These are phyloP conservation scores for Olivierus martensii DNA, from an alignment of 1,140 invertebrate species.

Conservation along the genomic window DNA sequence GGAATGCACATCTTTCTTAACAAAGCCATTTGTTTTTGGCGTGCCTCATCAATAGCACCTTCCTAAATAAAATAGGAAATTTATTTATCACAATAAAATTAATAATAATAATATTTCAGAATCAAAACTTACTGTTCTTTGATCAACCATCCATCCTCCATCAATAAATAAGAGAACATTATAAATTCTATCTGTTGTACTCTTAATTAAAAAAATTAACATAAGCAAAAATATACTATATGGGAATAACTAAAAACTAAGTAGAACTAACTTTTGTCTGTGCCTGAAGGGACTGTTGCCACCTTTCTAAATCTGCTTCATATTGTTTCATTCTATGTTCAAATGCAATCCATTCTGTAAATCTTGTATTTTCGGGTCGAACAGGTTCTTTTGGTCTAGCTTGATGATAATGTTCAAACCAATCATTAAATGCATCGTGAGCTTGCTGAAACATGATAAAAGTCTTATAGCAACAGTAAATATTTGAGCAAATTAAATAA, in stretches of 20 bases:
- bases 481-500: not conserved
- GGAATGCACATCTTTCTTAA: conserved; percentile 69
- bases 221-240: no score
- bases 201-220: no score
- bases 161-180: conserved; percentile 80
- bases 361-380: conserved; percentile 38
- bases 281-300: conserved; percentile 49
- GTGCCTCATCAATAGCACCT: conserved; percentile 32
- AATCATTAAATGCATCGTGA: conserved; percentile 71
- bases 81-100: conserved; percentile 10
- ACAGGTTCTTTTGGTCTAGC: conserved; percentile 46
- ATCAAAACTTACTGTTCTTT: conserved; percentile 8
- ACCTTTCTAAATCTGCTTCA: conserved; percentile 55
- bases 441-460: conserved; percentile 45
- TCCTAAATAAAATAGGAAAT: conserved; percentile 24
- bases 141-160: conserved; percentile 74
- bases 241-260: no score
- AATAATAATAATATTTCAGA: conserved; percentile 12
- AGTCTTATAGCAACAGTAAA: not conserved
- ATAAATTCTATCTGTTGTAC: conserved; percentile 60
- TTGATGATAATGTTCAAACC: conserved; percentile 71
- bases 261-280: conserved; percentile 36
- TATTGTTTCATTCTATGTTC: conserved; percentile 68
- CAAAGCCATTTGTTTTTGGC: conserved; percentile 47
- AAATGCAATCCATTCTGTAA: conserved; percentile 73